Evolutionary conservation across 2,797 vertebrate species (phyloP), one percentile per base, ranked within the genome.

Genomic region (Hipposideros larvatus): DNA sequence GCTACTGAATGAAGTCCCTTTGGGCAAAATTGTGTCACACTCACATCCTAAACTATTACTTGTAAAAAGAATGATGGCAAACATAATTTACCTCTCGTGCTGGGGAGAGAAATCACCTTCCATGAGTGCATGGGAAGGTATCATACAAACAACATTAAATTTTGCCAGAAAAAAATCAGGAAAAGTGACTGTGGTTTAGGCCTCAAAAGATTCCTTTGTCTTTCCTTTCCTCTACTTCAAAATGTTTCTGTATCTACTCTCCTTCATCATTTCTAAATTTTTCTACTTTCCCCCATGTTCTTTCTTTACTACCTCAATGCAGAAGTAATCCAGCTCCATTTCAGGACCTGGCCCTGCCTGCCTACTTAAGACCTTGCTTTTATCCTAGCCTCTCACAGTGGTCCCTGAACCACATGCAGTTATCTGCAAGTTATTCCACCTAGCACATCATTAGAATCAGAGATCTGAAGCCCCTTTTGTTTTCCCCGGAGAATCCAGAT

Each of bases 141-240:
- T 92, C 83, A 92, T 90, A 21, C 26, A 79, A 90, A 85, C 24
- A 79, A 48, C 6, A 57, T 75, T 16, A 83, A 16, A 66, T 74
- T 91, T 91, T 83, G 4, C 48, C 34, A 34, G 28, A 37, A 70
- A 90, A 63, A 28, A 55, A 55, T 15, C 41, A 61, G 37, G 41
- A 79, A 87, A 85, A 74, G 15, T 41, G 34, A 3, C 16, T 92
- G 14, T 68, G 51, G 61, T 83, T 92, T 77, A 74, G 21, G 21
- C 9, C 26, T 43, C 53, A 86, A 34, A 2, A 57, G 14, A 1
- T 53, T 31, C n/a, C n/a, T 87, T 97, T 22, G 26, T 63, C 46
- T 87, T 61, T 53, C 28, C 28, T 91, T 93, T 91, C 24, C 57
- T 92, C 11, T 78, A 65, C 55, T 43, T 88, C 89, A 83, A 31